Conservation (phyloP, 1,140 invertebrate genomes). For the Globodera rostochiensis region DNA sequence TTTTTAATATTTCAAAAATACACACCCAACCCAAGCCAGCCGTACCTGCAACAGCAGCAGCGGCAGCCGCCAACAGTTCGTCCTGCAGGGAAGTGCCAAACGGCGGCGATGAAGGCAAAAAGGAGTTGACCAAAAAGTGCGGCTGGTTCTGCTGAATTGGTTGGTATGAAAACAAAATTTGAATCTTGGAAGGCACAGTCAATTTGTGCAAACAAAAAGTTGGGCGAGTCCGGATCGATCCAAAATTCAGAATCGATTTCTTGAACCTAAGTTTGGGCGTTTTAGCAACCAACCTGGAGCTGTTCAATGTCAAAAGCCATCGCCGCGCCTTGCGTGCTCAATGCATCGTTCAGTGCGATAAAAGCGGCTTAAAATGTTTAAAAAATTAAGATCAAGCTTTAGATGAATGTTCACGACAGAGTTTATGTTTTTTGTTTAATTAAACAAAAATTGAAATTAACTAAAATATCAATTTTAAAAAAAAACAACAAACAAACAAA, state of each 20-base stretch:
- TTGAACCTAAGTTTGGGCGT: no score
- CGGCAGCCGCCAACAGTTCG: constrained; percentile 26
- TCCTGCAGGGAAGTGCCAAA: constrained; percentile 39
- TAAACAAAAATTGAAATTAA: no score
- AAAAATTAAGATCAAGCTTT: not conserved
- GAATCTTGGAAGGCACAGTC: no score
- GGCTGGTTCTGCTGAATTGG: not conserved
- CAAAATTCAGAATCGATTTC: no score
- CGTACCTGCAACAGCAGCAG: not conserved
- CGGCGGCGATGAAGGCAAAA: not conserved
- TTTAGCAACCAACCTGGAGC: not conserved
- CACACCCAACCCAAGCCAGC: not conserved
- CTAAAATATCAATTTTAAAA: no score
- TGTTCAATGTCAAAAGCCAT: not conserved
- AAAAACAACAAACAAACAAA: not conserved
- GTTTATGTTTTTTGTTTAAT: no score
- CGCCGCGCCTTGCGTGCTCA: not conserved
- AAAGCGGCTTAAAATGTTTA: not conserved
- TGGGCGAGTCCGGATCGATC: no score
- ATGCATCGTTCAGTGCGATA: not conserved
- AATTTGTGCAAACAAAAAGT: no score
- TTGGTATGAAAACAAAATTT: no score
- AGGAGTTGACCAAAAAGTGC: not conserved
- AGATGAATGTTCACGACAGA: no score
- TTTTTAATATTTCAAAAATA: no score